Evolutionary conservation across 2,113 vertebrate genomes (phyloP), one percentile per base, ranked within the genome.

Genomic region (Meles meles): DNA sequence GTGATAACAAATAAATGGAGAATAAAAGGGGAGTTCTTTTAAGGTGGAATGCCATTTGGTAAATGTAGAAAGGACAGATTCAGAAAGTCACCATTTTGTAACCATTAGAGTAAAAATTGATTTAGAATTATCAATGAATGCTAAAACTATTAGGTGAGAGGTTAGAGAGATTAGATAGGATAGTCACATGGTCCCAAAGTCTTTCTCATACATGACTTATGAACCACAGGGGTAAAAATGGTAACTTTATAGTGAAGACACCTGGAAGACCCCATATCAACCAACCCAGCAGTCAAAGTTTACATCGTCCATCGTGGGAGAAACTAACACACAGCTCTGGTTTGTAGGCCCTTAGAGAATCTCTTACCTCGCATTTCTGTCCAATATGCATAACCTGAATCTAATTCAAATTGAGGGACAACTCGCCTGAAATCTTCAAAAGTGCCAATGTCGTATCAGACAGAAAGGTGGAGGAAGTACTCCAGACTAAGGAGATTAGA

Each of bases 351-450:
- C 11, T 4, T 29, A 55, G 39, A 27, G 14, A 13, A 14, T 69
- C 39, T 39, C 20, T 82, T n/a, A 49, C n/a, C 2, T 1, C 1
- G 5, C 2, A 7, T 55, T 12, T 85, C 47, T 74, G 14, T 23
- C 57, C 37, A 3, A 72, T 80, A 65, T 52, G 21, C 9, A 20
- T 49, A 37, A 67, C 52, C 20, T 1, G 27, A 42, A 31, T 42
- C 31, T 47, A 42, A 52, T 80, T 71, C 47, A 90, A 84, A 76
- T 4, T 14, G 42, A 88, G 69, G 42, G 47, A 67, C 18, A 44
- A 71, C 42, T 91, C 42, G 57, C 44, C 69, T 63, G 49, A 80
- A 88, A 55, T 82, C 72, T 95, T 57, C 31, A 77, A 57, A 98
- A 44, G 55, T 21, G 27, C 55, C 27, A 71, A 17, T 69, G 37